Percentiles rank a stretch among this genome's conserved stretches.
phyloP scores from a whole-genome alignment of 2,888 invertebrate species.

The Lasioglossum morio region DNA sequence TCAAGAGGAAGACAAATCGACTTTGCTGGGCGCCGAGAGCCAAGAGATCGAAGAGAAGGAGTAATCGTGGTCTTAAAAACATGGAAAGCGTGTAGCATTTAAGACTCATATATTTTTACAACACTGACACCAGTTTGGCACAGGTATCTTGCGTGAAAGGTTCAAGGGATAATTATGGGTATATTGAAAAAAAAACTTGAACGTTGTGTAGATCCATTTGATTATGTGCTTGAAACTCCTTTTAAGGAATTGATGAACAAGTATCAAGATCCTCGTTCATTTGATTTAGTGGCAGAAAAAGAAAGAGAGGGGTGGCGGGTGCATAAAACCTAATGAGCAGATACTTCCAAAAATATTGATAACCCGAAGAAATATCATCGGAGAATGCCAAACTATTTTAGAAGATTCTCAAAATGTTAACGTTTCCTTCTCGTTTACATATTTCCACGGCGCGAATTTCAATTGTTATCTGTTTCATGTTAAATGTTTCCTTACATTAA shows the following conservation, averaged over 20 bases:
- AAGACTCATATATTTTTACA: slow-evolving; percentile 73
- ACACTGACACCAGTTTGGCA: slow-evolving; percentile 57
- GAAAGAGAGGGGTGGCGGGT: background rate
- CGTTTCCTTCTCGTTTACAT: background rate
- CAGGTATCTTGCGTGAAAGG: slow-evolving; percentile 53
- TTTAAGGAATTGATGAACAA: slow-evolving; percentile 38
- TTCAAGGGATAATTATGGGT: slow-evolving; percentile 17
- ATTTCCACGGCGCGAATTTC: background rate
- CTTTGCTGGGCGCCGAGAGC: slow-evolving; percentile 73
- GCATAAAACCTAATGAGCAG: background rate
- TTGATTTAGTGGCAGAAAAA: background rate
- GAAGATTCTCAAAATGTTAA: background rate
- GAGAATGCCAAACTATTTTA: background rate
- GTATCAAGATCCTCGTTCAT: background rate
- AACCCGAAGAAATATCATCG: background rate
- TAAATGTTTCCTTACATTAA: background rate
- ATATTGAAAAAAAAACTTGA: background rate
- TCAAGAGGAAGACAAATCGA: slow-evolving; percentile 77
- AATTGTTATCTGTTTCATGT: background rate
- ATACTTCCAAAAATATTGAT: slow-evolving; percentile 4
- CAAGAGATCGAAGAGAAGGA: slow-evolving; percentile 76
- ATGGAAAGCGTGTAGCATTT: slow-evolving; percentile 51
- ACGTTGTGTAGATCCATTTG: slow-evolving; percentile 16
- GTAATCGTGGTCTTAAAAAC: slow-evolving; percentile 62
- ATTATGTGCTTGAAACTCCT: slow-evolving; percentile 8